Conservation (phyloP, 2,797 vertebrate species). For the Catharus ustulatus region DNA sequence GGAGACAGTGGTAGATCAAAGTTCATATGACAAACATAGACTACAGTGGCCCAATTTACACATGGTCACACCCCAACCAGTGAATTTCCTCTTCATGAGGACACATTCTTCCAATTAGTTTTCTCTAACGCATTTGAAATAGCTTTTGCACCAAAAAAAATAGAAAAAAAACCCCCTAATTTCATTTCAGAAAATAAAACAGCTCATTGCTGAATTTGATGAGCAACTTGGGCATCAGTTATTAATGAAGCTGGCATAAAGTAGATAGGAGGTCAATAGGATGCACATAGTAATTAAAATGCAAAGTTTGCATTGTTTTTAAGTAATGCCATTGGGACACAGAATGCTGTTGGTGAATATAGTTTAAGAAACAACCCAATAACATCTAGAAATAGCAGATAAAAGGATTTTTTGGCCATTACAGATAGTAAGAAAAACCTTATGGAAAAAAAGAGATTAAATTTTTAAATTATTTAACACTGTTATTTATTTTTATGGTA, state of each 20-base stretch:
- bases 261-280: conserved; percentile 36
- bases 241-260: conserved; percentile 41
- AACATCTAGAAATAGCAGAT: conserved; percentile 42
- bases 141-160: not conserved
- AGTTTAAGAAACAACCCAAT: not conserved
- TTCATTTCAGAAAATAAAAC: not conserved
- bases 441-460: not conserved
- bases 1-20: not conserved
- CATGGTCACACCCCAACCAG: not conserved
- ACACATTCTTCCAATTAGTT: not conserved
- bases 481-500: not conserved
- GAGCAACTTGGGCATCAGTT: conserved; percentile 14
- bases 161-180: rapidly evolving
- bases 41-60: not conserved
- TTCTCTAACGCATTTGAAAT: not conserved
- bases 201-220: conserved; percentile 8
- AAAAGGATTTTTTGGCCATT: conserved; percentile 16
- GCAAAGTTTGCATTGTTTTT: conserved; percentile 61
- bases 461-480: not conserved
- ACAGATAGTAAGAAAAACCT: not conserved
- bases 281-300: conserved; percentile 49
- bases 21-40: not conserved
- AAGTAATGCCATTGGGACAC: not conserved
- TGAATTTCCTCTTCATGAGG: not conserved
- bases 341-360: not conserved